Base-by-base conservation (phyloP, 1,140 invertebrate genomes). In the Zaprionus vittiger region DNA sequence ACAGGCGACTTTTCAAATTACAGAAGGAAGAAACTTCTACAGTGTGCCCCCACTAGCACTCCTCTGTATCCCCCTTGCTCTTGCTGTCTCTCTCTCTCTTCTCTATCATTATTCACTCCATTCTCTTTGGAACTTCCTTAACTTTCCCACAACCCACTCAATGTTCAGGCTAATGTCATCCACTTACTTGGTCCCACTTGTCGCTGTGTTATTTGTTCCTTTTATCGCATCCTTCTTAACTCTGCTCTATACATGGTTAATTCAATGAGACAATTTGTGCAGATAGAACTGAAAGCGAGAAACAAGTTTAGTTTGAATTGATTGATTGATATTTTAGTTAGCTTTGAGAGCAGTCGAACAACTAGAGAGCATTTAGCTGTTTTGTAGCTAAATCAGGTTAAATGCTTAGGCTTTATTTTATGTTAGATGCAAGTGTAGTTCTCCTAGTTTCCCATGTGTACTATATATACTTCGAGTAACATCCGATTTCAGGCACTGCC, bases 1-100 rank as follows among this genome's bases (percentile, higher is more conserved):
- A 59, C 37, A 34, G 74, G 44, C 62, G 74, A 73, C 62, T 77
- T 77, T 77, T 62, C 69, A 73, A 73, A 73, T 67, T 73, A 66
- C 57, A 67, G 70, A 24, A 38, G 62, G 47, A 77, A 38, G 62
- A 56, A 77, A 59, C 71, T 68, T 78, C 47, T 74, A 41, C 64
- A 67, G 62, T 11, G 9, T 28, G 28, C 28, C 54, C 66, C 22
- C 26, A 4, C 20, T 15, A 22, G 9, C 3, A 63, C 15, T 12
- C 11, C 3, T 15, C 20, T 26, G 34, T 34, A 14, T 55, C 31
- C 9, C 28, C 9, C 31, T 11, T n/a, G n/a, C 31, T 34, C 31
- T 11, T 9, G 9, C 31, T 3, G 9, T 34, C 31, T 11, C 9
- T 11, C 7, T 31, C 28, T 31, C 1, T 31, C 2, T 11, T 34